Evolutionary conservation across 1,140 invertebrate genomes (phyloP).

Genomic region (Drosophila asahinai): DNA sequence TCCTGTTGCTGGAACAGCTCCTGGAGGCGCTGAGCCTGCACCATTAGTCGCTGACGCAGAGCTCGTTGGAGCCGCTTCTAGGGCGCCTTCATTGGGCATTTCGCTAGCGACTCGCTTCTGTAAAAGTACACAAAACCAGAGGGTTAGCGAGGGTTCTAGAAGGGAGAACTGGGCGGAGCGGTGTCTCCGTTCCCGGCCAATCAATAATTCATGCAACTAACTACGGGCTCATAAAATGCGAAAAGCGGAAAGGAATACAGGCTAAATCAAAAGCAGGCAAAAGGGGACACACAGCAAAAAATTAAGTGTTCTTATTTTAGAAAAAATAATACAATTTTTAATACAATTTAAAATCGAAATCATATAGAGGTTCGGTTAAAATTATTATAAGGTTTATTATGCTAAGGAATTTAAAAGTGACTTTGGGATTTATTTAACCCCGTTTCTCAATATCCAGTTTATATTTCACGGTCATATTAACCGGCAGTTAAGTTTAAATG

Average conservation of each 20-base stretch:
- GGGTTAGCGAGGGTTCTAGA: slow-evolving; percentile 28
- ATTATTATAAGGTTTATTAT: not conserved
- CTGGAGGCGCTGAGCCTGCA: not conserved
- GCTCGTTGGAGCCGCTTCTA: slow-evolving; percentile 21
- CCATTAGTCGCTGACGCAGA: slow-evolving; percentile 6
- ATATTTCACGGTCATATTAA: not conserved
- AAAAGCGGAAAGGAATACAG: slow-evolving; percentile 43
- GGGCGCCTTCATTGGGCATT: slow-evolving; percentile 64
- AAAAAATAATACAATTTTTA: slow-evolving; percentile 5
- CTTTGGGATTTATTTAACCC: not conserved
- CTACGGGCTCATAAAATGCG: slow-evolving; percentile 63
- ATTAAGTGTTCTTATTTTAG: not conserved
- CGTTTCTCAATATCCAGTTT: not conserved
- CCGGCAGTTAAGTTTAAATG: too few species aligned
- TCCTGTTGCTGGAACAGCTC: not conserved
- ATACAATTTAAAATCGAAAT: not conserved
- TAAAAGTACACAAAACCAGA: slow-evolving; percentile 44
- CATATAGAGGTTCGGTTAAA: not conserved
- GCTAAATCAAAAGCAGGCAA: slow-evolving; percentile 21
- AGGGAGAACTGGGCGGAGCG: not conserved
- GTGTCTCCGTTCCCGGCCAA: slow-evolving; percentile 41
- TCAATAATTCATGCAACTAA: slow-evolving; percentile 78
- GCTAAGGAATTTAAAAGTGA: not conserved
- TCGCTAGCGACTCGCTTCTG: slow-evolving; percentile 61
- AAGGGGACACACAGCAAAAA: slow-evolving; percentile 32